Evolutionary conservation across 2,888 invertebrate species (phyloP).

Genomic region (Patella ulyssiponensis): DNA sequence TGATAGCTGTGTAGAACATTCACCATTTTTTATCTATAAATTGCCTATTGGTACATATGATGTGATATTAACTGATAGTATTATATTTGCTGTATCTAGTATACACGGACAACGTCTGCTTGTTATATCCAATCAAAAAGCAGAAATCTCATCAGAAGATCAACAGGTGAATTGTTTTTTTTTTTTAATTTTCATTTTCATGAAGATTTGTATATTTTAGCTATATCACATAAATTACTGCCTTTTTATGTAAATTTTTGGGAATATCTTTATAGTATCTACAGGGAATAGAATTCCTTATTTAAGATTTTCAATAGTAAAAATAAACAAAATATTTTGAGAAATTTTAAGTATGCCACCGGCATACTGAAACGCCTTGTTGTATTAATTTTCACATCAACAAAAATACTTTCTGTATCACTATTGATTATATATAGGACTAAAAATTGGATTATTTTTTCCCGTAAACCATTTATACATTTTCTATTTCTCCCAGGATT

Average conservation of each 20-base stretch:
- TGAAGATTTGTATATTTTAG: too few relatives aligned
- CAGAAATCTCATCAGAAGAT: conserved; percentile 73
- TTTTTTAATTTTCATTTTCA: neutral
- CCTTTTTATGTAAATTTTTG: too few relatives aligned
- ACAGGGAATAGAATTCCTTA: neutral
- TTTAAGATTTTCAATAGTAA: too few relatives aligned
- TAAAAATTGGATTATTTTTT: too few relatives aligned
- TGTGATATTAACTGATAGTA: conserved; percentile 79
- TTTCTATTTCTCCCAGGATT: conserved; percentile 73
- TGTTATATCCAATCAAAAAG: conserved; percentile 77
- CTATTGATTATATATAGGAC: too few relatives aligned
- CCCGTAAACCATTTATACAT: too few relatives aligned
- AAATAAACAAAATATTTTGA: too few relatives aligned
- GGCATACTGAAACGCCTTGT: too few relatives aligned
- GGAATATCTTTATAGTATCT: neutral
- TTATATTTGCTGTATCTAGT: conserved; percentile 77
- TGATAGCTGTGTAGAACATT: conserved; percentile 79
- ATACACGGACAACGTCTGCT: conserved; percentile 66
- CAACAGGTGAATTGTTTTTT: conserved; percentile 41
- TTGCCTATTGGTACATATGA: conserved; percentile 78
- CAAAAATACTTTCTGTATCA: too few relatives aligned
- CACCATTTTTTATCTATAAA: conserved; percentile 81
- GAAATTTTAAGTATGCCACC: too few relatives aligned
- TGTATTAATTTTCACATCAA: too few relatives aligned
- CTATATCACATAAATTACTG: too few relatives aligned